These are phyloP conservation scores for Sminthurides aquaticus DNA, from an alignment of 2,888 invertebrate species.

Conservation along the genomic window DNA sequence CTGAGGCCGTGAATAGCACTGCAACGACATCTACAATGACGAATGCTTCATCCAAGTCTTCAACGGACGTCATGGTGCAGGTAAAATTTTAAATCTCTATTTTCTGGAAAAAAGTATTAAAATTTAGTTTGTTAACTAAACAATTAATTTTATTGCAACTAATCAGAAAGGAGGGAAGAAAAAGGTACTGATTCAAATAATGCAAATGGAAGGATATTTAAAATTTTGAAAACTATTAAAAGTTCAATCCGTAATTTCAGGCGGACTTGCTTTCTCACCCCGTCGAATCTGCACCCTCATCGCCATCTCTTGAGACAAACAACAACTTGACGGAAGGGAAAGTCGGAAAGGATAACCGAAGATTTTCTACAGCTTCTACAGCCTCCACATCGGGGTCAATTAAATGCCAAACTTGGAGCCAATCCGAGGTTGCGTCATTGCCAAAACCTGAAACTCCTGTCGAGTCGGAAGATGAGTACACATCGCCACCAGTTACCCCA, in stretches of 20 bases:
- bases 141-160: neutral
- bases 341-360: neutral
- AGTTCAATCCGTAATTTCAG: no score
- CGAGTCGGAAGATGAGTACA: constrained; percentile 25
- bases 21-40: constrained; percentile 22
- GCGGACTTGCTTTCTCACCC: constrained; percentile 5
- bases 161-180: neutral
- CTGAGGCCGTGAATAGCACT: neutral
- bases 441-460: constrained; percentile 24
- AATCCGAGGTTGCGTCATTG: constrained; percentile 31
- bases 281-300: constrained; percentile 20
- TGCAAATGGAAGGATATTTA: no score
- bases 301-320: constrained; percentile 11
- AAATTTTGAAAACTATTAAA: no score
- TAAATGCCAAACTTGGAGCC: constrained; percentile 40
- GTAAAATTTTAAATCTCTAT: constrained; percentile 6
- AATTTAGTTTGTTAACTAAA: constrained; percentile 7
- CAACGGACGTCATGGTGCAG: constrained; percentile 39
- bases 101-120: neutral
- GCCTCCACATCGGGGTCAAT: constrained; percentile 23
- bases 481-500: constrained; percentile 26
- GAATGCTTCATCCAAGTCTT: constrained; percentile 24
- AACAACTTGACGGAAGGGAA: neutral
- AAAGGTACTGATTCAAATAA: neutral
- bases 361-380: neutral